phyloP scores from a whole-genome alignment of 2,888 invertebrate species.

The Elmis aenea region DNA sequence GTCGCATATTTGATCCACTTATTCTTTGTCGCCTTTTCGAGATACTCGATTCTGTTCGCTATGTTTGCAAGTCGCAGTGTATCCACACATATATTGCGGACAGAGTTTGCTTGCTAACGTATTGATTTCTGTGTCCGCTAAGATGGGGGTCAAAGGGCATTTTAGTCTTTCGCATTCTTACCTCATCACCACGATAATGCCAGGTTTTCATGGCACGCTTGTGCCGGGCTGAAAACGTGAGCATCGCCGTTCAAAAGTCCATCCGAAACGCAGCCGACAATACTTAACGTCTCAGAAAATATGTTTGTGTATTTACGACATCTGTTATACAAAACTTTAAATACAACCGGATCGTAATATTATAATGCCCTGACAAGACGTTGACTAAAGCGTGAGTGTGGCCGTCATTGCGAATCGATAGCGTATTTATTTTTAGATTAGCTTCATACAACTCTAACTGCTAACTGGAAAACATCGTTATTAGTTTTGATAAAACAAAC shows the following conservation, averaged over 20 bases:
- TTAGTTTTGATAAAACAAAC: too few species aligned
- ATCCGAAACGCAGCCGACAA: too few species aligned
- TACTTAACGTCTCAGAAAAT: too few species aligned
- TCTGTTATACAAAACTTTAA: too few species aligned
- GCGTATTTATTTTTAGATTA: conserved; percentile 31
- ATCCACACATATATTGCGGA: conserved; percentile 32
- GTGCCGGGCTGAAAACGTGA: too few species aligned
- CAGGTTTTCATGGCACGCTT: too few species aligned
- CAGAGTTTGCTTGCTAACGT: conserved; percentile 37
- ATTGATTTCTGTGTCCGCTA: conserved; percentile 45
- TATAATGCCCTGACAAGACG: too few species aligned
- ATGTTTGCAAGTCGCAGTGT: conserved; percentile 33
- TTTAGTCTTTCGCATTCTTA: conserved; percentile 26
- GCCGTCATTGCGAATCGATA: conserved; percentile 27
- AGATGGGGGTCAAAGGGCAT: conserved; percentile 46
- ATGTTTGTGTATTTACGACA: too few species aligned
- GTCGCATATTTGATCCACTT: conserved; percentile 23
- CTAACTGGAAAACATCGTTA: conserved; percentile 20
- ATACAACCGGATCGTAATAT: too few species aligned
- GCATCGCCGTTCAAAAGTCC: too few species aligned
- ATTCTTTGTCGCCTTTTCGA: conserved; percentile 23
- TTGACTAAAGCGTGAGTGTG: background rate
- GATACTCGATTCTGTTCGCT: conserved; percentile 23
- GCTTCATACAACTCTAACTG: conserved; percentile 25
- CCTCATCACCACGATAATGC: conserved; percentile 3